These are phyloP conservation scores for Ypsolopha sequella DNA, from an alignment of 2,888 invertebrate species.

Conservation along the genomic window DNA sequence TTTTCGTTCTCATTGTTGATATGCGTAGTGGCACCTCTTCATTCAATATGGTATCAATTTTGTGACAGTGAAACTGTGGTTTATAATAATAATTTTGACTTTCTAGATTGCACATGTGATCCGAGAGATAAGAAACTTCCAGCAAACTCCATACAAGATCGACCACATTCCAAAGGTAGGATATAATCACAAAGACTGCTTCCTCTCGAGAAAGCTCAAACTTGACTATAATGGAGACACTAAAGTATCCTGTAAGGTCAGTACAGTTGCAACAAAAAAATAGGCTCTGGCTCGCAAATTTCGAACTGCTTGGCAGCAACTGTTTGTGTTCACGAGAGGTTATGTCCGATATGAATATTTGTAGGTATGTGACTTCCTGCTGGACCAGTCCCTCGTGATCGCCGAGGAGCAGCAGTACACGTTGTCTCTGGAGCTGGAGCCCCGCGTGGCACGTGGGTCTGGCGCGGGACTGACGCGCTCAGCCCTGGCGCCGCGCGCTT, in stretches of 20 bases:
- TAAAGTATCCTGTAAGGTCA: no score
- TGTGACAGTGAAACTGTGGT: no score
- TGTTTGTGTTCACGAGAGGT: no score
- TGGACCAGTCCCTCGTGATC: slow-evolving; percentile 82
- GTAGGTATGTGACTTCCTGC: slow-evolving; percentile 75
- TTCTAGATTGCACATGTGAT: slow-evolving; percentile 91
- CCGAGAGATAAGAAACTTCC: slow-evolving; percentile 90
- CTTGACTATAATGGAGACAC: no score
- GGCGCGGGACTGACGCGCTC: slow-evolving; percentile 26
- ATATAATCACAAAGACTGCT: no score
- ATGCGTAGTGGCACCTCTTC: not conserved
- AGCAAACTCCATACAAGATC: slow-evolving; percentile 93
- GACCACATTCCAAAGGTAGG: slow-evolving; percentile 84
- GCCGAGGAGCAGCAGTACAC: slow-evolving; percentile 89
- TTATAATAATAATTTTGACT: not conserved
- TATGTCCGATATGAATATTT: no score
- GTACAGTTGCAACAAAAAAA: no score
- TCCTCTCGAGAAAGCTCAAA: no score
- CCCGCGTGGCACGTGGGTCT: slow-evolving; percentile 70
- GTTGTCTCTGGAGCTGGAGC: slow-evolving; percentile 87
- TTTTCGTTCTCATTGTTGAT: not conserved
- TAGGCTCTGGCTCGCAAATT: no score
- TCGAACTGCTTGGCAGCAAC: no score
- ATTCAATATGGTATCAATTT: not conserved
- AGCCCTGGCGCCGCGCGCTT: slow-evolving; percentile 26